These are phyloP conservation scores for Forficula auricularia DNA, from an alignment of 1,140 invertebrate genomes.

Conservation along the genomic window DNA sequence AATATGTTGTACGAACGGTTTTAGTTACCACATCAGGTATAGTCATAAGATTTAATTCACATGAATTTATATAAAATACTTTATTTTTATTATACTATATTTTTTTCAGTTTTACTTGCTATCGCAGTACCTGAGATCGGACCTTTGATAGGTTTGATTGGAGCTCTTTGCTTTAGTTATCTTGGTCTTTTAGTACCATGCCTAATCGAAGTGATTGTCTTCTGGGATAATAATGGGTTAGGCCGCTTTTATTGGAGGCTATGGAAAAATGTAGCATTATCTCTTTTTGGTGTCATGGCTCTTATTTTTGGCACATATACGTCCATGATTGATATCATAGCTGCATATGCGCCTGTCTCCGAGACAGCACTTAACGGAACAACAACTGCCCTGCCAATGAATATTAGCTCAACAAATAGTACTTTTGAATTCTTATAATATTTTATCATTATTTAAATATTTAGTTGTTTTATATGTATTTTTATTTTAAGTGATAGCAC, in stretches of 20 bases:
- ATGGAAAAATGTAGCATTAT: slow-evolving; percentile 57
- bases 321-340: slow-evolving; percentile 49
- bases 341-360: slow-evolving; percentile 19
- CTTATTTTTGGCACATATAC: slow-evolving; percentile 63
- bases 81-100: slow-evolving; percentile 18
- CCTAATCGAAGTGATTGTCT: slow-evolving; percentile 65
- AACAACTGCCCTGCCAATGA: no score
- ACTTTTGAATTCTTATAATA: no score
- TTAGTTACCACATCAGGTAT: slow-evolving; percentile 42
- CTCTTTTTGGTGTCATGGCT: slow-evolving; percentile 52
- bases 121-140: slow-evolving; percentile 73
- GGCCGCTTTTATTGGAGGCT: slow-evolving; percentile 50
- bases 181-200: slow-evolving; percentile 83
- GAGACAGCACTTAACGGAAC: no score
- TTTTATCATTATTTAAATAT: no score
- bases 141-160: slow-evolving; percentile 81
- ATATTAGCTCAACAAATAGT: no score
- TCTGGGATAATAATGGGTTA: slow-evolving; percentile 51
- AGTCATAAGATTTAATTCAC: slow-evolving; percentile 17
- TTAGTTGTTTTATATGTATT: no score
- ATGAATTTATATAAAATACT: slow-evolving; percentile 8
- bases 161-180: slow-evolving; percentile 84
- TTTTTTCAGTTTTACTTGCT: slow-evolving; percentile 56
- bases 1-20: slow-evolving; percentile 54
- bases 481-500: no score